Percentiles rank a stretch among this genome's conserved stretches.
These are phyloP conservation scores for Alviniconcha marisindica DNA, from an alignment of 1,140 invertebrate species.

Conservation along the genomic window DNA sequence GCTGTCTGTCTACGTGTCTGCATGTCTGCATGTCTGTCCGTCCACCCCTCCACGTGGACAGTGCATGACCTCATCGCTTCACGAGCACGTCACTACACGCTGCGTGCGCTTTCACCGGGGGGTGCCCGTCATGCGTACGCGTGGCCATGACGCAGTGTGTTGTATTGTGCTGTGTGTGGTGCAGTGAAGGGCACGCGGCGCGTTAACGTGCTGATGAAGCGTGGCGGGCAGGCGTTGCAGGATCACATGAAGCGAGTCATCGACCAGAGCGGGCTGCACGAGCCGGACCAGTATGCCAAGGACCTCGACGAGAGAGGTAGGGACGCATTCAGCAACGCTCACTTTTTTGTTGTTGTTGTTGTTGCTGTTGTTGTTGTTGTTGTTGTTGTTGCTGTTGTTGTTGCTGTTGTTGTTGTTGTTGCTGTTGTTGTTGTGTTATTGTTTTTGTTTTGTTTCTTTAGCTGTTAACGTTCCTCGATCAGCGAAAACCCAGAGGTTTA, in stretches of 20 bases:
- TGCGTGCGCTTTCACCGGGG: background rate
- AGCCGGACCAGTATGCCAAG: constrained; percentile 55
- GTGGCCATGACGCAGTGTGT: background rate
- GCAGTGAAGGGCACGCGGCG: constrained; percentile 69
- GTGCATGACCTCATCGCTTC: background rate
- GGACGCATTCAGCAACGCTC: too few relatives aligned
- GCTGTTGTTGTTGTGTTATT: too few relatives aligned
- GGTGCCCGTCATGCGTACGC: too few relatives aligned
- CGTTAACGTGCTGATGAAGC: constrained; percentile 72
- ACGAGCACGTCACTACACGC: constrained; percentile 18
- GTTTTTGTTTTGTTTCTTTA: too few relatives aligned
- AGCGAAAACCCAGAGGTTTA: too few relatives aligned
- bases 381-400: too few relatives aligned
- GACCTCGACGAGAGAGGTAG: constrained; percentile 69
- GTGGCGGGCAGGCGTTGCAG: constrained; percentile 67
- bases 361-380: too few relatives aligned
- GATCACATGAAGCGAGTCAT: constrained; percentile 73
- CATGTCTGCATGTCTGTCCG: background rate
- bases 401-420: too few relatives aligned
- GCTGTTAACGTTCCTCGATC: too few relatives aligned
- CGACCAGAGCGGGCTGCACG: constrained; percentile 61
- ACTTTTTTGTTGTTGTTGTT: too few relatives aligned
- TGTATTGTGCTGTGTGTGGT: background rate
- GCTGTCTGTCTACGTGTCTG: background rate
- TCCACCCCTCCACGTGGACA: background rate